phyloP scores from a whole-genome alignment of 2,888 invertebrate genomes.

The Amorpha juglandis region DNA sequence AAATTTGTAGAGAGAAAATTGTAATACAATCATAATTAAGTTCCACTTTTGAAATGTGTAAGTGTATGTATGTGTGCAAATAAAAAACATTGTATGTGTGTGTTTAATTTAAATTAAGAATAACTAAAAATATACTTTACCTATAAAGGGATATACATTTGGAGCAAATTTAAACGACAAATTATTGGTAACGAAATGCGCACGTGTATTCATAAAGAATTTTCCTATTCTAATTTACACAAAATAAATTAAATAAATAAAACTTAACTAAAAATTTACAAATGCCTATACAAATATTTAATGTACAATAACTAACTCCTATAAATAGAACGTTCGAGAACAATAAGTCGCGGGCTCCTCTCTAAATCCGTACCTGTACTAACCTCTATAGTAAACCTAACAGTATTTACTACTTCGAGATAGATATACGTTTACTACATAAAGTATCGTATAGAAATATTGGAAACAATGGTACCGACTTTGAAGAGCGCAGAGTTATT shows the following conservation, averaged over 20 bases:
- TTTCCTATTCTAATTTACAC: constrained; percentile 53
- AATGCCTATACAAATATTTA: constrained; percentile 31
- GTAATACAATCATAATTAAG: not conserved
- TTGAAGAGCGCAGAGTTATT: constrained; percentile 75
- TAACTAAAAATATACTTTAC: constrained; percentile 11
- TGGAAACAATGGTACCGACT: constrained; percentile 9
- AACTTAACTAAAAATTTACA: constrained; percentile 38
- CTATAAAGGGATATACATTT: constrained; percentile 11
- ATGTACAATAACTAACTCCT: constrained; percentile 34
- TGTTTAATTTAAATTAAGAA: not conserved
- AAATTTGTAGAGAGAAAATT: not conserved
- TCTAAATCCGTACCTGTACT: constrained; percentile 31
- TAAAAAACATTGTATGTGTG: not conserved
- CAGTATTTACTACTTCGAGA: not conserved
- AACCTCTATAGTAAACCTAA: constrained; percentile 19
- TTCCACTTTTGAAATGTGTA: not conserved
- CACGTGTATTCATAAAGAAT: constrained; percentile 65
- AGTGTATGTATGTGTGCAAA: not conserved
- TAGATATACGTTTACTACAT: not conserved
- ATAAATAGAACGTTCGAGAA: constrained; percentile 51
- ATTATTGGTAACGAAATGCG: constrained; percentile 61
- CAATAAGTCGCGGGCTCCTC: constrained; percentile 79
- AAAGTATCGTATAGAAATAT: not conserved
- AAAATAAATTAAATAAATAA: constrained; percentile 54
- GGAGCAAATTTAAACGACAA: constrained; percentile 58